phyloP scores from a whole-genome alignment of 2,888 invertebrate genomes.

The Tetropium fuscum region DNA sequence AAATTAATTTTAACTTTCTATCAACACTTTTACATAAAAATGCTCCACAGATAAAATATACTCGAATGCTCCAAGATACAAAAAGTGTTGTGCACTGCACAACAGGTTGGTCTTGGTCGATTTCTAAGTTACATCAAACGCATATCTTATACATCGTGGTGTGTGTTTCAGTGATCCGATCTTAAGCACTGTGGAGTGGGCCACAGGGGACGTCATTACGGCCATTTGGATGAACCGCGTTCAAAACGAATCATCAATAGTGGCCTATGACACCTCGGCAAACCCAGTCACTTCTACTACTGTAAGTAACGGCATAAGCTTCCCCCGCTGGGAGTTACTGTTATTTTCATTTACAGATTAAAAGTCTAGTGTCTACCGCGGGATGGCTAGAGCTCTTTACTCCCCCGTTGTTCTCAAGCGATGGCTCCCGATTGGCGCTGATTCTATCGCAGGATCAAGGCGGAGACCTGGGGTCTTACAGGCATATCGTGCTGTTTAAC shows the following conservation, averaged over 20 bases:
- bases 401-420: conserved; percentile 76
- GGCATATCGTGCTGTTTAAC: conserved; percentile 73
- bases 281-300: conserved; percentile 21
- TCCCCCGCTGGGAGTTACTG: too few species aligned
- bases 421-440: conserved; percentile 78
- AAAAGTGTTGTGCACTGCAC: too few species aligned
- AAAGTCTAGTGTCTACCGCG: conserved; percentile 63
- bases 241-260: conserved; percentile 76
- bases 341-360: conserved; percentile 65
- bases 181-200: conserved; percentile 81
- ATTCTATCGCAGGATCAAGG: conserved; percentile 78
- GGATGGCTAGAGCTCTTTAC: conserved; percentile 88
- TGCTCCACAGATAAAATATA: too few species aligned
- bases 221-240: conserved; percentile 92
- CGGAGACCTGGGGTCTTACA: conserved; percentile 70
- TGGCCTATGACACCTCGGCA: conserved; percentile 52
- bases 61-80: too few species aligned
- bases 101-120: neutral
- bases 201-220: conserved; percentile 75
- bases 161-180: conserved; percentile 67
- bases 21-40: too few species aligned
- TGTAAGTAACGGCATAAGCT: too few species aligned
- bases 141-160: neutral
- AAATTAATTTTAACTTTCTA: too few species aligned
- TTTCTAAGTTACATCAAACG: neutral